Base-by-base conservation (phyloP, 1,140 invertebrate species). In the Geopemphigus sp. region DNA sequence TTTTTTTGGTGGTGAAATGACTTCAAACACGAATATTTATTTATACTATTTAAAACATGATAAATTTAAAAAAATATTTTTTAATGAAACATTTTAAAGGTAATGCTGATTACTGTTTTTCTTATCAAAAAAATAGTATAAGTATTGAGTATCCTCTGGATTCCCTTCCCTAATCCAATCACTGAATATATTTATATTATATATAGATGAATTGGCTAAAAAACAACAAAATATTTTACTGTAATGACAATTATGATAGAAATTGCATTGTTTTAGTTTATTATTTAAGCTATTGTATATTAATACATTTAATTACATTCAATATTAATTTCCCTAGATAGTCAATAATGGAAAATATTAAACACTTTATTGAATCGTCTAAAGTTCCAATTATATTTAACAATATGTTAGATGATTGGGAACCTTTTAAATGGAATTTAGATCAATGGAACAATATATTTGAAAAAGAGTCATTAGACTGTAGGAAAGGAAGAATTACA, bases 371-470 rank as follows among this genome's bases (percentile, higher is more conserved):
- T n/a, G 50, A 66, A 76, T 64, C 61, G 19, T 74, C 72, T 29
- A 39, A 5, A 39, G 22, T 61, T 15, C 80, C 80, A 12, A 68
- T 81, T 4, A 1, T 81, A 50, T 81, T 81, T 45, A 19, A 45
- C 45, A 47, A 81, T 63, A 57, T 68, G 50, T 24, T 80, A 22
- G 64, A 78, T 78, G 73, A 81, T 57, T 81, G 81, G 81, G 59
- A 81, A 59, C 54, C 50, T 1, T 76, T 81, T 22, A 80, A 63
- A 47, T 81, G 76, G 73, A 17, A 22, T 50, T 22, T 80, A 32
- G 61, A 81, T 50, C 39, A 81, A 57, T 81, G 81, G 81, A 66
- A 39, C 24, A 59, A 15, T 70, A 56, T 63, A 50, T 81, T 81
- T 72, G 11, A 80, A 80, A 24, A 80, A 6, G 17, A 81, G 19